Percentiles rank a stretch among this genome's conserved stretches.
These are phyloP conservation scores for Rhinogobius similis DNA, from an alignment of 2,113 vertebrate genomes.

Conservation along the genomic window DNA sequence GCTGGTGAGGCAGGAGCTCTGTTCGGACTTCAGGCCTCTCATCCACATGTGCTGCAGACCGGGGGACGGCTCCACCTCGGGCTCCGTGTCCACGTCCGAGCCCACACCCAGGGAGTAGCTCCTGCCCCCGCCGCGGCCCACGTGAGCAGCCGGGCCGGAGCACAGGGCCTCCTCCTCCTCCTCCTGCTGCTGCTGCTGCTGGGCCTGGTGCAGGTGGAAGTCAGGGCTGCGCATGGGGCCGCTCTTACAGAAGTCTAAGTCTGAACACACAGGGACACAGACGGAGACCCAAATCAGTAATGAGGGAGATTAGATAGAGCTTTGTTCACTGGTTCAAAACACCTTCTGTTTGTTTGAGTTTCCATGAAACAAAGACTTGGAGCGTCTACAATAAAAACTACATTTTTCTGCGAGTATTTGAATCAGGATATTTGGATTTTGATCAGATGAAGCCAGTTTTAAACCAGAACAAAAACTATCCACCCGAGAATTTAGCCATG, in stretches of 20 bases:
- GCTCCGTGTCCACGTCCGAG: slow-evolving; percentile 90
- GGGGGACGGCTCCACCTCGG: slow-evolving; percentile 86
- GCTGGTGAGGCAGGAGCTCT: slow-evolving; percentile 94
- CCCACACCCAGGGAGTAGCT: slow-evolving; percentile 87
- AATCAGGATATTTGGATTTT: not conserved
- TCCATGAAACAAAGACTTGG: not conserved
- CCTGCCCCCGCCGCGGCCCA: slow-evolving; percentile 64
- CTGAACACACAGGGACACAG: slow-evolving; percentile 61
- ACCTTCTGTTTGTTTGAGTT: not conserved
- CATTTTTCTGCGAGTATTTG: not conserved
- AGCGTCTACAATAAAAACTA: not conserved
- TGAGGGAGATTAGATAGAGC: not conserved
- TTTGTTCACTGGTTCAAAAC: not conserved
- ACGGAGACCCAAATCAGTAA: not conserved
- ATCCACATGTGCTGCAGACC: slow-evolving; percentile 93
- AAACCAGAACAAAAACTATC: not conserved
- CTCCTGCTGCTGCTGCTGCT: slow-evolving; percentile 64
- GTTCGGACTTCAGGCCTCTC: slow-evolving; percentile 90
- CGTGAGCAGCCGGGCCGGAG: slow-evolving; percentile 59
- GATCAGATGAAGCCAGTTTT: not conserved
- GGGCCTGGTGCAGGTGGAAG: slow-evolving; percentile 77
- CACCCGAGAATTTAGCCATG: not conserved
- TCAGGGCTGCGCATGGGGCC: slow-evolving; percentile 86
- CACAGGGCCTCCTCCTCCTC: slow-evolving; percentile 78
- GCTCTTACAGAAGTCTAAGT: slow-evolving; percentile 90